Conservation (phyloP, 2,797 vertebrate species). For the Uromys caudimaculatus region DNA sequence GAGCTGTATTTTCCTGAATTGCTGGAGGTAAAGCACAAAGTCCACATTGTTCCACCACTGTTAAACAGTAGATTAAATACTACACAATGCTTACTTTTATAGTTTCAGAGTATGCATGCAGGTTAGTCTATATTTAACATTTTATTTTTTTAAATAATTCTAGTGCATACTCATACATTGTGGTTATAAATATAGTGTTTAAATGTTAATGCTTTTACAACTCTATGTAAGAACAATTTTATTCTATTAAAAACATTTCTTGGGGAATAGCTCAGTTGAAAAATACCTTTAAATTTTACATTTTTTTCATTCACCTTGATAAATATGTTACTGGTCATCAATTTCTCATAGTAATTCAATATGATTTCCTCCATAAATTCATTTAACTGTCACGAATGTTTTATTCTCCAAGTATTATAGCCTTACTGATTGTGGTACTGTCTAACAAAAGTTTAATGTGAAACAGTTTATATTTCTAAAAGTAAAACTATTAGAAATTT, state of each 20-base stretch:
- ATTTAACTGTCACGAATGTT: background rate
- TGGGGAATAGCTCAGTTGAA: background rate
- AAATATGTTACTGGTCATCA: background rate
- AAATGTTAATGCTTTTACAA: background rate
- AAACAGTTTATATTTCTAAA: slow-evolving; percentile 50
- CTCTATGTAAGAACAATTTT: background rate
- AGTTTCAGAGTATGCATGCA: background rate
- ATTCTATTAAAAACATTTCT: background rate
- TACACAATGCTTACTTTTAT: background rate
- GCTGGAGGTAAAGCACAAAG: background rate
- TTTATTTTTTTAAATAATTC: background rate
- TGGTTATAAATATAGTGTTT: background rate
- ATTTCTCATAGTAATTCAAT: slow-evolving; percentile 65
- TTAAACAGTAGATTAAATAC: background rate
- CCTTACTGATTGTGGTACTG: slow-evolving; percentile 39
- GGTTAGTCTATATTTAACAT: background rate
- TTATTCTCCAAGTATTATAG: slow-evolving; percentile 58
- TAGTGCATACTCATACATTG: background rate
- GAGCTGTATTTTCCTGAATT: slow-evolving; percentile 4
- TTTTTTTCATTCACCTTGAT: slow-evolving; percentile 5
- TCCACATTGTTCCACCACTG: background rate
- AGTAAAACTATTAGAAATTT: slow-evolving; percentile 27
- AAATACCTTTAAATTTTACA: slow-evolving; percentile 19
- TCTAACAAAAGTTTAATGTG: slow-evolving; percentile 46
- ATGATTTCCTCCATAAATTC: slow-evolving; percentile 65